Base-by-base conservation (phyloP, 2,888 invertebrate species). In the Homarus gammarus region DNA sequence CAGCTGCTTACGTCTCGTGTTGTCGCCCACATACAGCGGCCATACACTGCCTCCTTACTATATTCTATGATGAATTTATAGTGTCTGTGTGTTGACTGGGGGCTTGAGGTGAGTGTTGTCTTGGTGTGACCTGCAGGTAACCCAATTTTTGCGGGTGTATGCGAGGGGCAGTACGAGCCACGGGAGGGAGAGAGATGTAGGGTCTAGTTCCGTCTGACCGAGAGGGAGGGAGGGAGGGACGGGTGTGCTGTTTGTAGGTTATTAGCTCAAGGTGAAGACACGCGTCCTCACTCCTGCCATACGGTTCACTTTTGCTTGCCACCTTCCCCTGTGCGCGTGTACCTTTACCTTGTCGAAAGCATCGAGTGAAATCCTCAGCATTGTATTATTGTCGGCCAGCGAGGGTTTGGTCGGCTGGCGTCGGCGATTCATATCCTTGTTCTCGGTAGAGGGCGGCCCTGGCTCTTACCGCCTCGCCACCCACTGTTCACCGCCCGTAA, bases 211-310 rank as follows among this genome's bases (percentile, higher is more conserved):
- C 36, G 8, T 70, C 33, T 70, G 33, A 18, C 70, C 15, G 72
- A 36, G 68, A 68, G 33, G 68, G 68, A 33, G 15, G 68, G 68
- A 68, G 68, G n/a, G n/a, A n/a, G n/a, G 27, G 68, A 8, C 12
- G 68, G 68, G 12, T 18, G 22, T 12, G 33, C 18, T 15, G 72
- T 72, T 38, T 72, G 72, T 72, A 72, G 72, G 72, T 72, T 72
- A 72, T 33, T 33, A n/a, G 72, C 36, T 72, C 72, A 72, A 72
- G 72, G 72, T 72, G 72, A 72, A 72, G 33, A 31, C 33, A n/a
- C 8, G 72, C 72, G 72, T 72, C 36, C 36, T 72, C 22, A 31
- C 72, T 72, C 36, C 18, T 72, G 72, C 36, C 72, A 72, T 72
- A 72, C 12, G 22, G 72, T 15, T 72, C 72, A 72, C 22, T 72